A percentile compares a stretch with the other conserved stretches of the same genome.
phyloP scores from a whole-genome alignment of 2,113 vertebrate genomes.

The Colaptes auratus region DNA sequence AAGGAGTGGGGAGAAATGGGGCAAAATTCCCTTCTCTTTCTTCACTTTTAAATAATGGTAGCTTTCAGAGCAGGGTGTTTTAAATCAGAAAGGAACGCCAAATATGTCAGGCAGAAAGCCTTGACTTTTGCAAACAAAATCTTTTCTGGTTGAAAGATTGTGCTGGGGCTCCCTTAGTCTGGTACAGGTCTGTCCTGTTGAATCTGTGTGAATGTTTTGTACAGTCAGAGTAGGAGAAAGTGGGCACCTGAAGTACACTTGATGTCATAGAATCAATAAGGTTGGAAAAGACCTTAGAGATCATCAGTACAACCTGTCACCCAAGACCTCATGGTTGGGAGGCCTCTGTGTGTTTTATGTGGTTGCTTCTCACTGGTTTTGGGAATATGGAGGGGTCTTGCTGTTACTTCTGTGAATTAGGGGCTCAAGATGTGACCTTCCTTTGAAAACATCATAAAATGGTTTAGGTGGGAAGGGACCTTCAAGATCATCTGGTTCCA shows the following conservation, averaged over 20 bases:
- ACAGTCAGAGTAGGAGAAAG: not conserved
- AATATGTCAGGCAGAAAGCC: conserved; percentile 86
- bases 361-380: not conserved
- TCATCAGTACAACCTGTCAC: too few relatives aligned
- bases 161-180: not conserved
- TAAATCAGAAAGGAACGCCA: conserved; percentile 87
- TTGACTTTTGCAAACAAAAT: conserved; percentile 66
- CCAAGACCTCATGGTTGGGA: not conserved
- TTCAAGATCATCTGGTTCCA: too few relatives aligned
- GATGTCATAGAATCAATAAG: too few relatives aligned
- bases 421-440: not conserved
- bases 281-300: too few relatives aligned
- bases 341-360: not conserved
- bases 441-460: not conserved
- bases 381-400: not conserved
- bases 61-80: conserved; percentile 86
- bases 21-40: conserved; percentile 90
- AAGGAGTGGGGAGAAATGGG: conserved; percentile 68
- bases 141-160: conserved; percentile 17
- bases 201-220: not conserved
- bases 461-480: too few relatives aligned
- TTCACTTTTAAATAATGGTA: conserved; percentile 95
- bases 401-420: not conserved
- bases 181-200: not conserved
- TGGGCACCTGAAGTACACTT: not conserved